Conservation (phyloP, 1,140 invertebrate species). For the Mycetomoellerius zeteki region DNA sequence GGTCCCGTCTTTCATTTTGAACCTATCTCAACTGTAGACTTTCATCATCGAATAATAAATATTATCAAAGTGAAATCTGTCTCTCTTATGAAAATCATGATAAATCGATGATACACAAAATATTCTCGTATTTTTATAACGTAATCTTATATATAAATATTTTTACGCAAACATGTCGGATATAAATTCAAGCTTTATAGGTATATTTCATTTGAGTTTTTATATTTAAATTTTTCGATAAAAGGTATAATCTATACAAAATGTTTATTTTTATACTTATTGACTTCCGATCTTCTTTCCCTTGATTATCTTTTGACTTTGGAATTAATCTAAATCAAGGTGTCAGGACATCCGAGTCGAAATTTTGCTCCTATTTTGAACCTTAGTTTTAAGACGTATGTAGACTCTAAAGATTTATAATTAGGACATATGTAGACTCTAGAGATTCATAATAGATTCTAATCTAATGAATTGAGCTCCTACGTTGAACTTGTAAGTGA, state of each 20-base stretch:
- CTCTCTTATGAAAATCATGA: constrained; percentile 1
- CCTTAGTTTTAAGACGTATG: too few relatives aligned
- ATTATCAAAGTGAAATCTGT: neutral
- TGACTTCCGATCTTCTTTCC: neutral
- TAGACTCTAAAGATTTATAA: too few relatives aligned
- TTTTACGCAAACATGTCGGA: too few relatives aligned
- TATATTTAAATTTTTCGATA: neutral
- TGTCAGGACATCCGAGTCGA: too few relatives aligned
- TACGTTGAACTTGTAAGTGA: too few relatives aligned
- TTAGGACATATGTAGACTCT: too few relatives aligned
- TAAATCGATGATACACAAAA: neutral
- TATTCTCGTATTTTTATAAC: neutral
- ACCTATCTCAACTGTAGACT: constrained; percentile 47
- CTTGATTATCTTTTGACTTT: neutral
- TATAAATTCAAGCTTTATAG: neutral
- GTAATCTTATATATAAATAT: neutral
- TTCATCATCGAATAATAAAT: constrained; percentile 26
- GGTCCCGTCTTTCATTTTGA: constrained; percentile 46
- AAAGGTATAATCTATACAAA: neutral
- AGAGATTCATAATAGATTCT: too few relatives aligned
- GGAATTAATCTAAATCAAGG: constrained; percentile 22
- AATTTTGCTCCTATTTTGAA: too few relatives aligned
- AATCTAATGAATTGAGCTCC: too few relatives aligned
- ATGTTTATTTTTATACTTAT: neutral
- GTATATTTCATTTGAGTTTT: neutral